phyloP scores from a whole-genome alignment of 2,113 vertebrate species.

The Rhizomys pruinosus region DNA sequence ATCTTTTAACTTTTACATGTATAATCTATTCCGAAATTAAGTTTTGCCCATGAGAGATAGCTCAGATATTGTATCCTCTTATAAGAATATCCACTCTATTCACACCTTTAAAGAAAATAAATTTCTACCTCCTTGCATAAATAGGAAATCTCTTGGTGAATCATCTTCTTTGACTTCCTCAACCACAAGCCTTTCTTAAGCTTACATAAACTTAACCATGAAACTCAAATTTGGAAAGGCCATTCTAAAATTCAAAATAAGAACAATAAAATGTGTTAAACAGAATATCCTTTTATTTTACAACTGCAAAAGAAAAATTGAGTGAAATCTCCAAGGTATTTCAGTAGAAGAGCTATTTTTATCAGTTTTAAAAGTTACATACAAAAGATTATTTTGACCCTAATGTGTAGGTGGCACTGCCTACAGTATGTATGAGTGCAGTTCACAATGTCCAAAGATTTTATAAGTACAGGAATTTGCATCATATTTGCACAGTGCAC shows the following conservation, averaged over 20 bases:
- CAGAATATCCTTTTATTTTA: neutral
- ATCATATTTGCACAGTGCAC: accelerated
- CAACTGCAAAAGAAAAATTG: neutral
- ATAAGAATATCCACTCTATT: too few relatives aligned
- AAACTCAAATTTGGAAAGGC: neutral
- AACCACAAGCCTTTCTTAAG: too few relatives aligned
- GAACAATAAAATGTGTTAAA: neutral
- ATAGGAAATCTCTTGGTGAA: too few relatives aligned
- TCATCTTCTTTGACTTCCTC: too few relatives aligned
- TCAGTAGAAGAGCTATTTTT: neutral
- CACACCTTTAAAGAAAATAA: too few relatives aligned
- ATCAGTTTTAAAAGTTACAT: neutral
- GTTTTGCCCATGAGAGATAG: too few relatives aligned
- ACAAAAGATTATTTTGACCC: neutral
- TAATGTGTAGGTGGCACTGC: neutral
- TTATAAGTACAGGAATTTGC: neutral
- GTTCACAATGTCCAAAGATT: accelerated
- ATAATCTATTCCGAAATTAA: too few relatives aligned
- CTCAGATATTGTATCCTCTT: too few relatives aligned
- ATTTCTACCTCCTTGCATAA: too few relatives aligned
- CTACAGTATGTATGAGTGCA: neutral
- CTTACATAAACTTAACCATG: neutral
- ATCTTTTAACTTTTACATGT: too few relatives aligned
- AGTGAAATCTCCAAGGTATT: neutral
- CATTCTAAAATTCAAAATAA: neutral